Conservation (phyloP, 1,140 invertebrate species). For the Oryzaephilus surinamensis region DNA sequence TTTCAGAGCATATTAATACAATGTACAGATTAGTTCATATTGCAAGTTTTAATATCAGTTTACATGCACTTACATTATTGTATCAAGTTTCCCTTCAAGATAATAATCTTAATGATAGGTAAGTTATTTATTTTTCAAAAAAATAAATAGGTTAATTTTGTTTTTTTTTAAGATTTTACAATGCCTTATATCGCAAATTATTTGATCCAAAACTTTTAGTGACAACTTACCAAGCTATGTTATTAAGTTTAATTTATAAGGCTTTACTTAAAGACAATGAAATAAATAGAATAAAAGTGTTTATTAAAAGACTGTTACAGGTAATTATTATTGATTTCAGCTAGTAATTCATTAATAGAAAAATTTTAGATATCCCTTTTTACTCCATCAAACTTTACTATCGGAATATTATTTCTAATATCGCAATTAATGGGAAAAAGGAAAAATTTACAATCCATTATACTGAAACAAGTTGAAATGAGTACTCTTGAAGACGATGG, state of each 20-base stretch:
- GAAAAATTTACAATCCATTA: conserved; percentile 18
- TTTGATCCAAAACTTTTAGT: conserved; percentile 62
- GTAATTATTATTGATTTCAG: too few relatives aligned
- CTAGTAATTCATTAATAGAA: too few relatives aligned
- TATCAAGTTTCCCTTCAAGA: conserved; percentile 65
- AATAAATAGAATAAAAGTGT: conserved; percentile 61
- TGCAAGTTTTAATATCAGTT: conserved; percentile 67
- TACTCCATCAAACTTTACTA: conserved; percentile 51
- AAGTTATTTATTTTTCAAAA: conserved; percentile 10
- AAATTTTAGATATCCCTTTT: conserved; percentile 40
- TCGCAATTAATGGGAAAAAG: conserved; percentile 51
- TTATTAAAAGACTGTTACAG: conserved; percentile 85
- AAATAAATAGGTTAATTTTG: conserved; percentile 8
- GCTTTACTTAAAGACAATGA: conserved; percentile 71
- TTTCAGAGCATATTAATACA: conserved; percentile 66
- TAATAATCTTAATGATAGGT: conserved; percentile 46
- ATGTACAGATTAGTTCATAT: conserved; percentile 85
- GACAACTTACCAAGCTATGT: conserved; percentile 66
- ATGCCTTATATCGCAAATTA: conserved; percentile 80
- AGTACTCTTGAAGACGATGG: conserved; percentile 25
- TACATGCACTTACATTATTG: conserved; percentile 80
- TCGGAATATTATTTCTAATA: conserved; percentile 69
- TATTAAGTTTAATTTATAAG: conserved; percentile 81
- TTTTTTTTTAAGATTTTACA: conserved; percentile 62
- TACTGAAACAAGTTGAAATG: conserved; percentile 16